These are phyloP conservation scores for Calliphora vomitoria DNA, from an alignment of 2,888 invertebrate species.

Conservation along the genomic window DNA sequence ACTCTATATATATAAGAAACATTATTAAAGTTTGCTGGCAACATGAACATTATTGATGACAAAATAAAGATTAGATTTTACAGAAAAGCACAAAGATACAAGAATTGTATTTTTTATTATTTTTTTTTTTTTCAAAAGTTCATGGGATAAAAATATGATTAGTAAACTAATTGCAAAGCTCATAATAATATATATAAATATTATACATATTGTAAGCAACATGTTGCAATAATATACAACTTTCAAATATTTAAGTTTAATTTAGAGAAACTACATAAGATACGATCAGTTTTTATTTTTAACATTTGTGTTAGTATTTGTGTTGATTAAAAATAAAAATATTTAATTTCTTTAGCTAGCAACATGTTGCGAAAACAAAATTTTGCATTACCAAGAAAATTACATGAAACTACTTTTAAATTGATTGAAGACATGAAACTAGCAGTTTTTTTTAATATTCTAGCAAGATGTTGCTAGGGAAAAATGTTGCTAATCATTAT, in stretches of 20 bases:
- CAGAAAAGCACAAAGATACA: background rate
- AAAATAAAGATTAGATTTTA: constrained; percentile 56
- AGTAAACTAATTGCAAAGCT: constrained; percentile 17
- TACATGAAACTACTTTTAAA: background rate
- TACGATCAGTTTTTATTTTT: too few species aligned
- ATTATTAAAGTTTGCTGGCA: constrained; percentile 45
- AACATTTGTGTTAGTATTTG: too few species aligned
- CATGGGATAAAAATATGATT: constrained; percentile 29
- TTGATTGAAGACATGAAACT: background rate
- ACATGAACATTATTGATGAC: constrained; percentile 59
- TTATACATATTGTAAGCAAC: background rate
- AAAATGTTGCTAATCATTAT: too few species aligned
- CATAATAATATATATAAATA: background rate
- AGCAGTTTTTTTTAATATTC: too few species aligned
- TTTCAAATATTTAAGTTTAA: background rate
- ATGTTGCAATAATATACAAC: background rate
- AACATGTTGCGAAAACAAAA: background rate
- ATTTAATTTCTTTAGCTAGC: too few species aligned
- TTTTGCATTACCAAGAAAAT: background rate
- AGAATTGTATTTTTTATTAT: constrained; percentile 3
- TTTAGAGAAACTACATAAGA: too few species aligned
- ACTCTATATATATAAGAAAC: constrained; percentile 11
- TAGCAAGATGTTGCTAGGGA: too few species aligned
- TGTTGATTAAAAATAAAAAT: background rate
- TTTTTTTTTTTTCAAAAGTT: background rate